Evolutionary conservation across 2,797 vertebrate genomes (phyloP).

Genomic region (Sebastes taczanowskii): DNA sequence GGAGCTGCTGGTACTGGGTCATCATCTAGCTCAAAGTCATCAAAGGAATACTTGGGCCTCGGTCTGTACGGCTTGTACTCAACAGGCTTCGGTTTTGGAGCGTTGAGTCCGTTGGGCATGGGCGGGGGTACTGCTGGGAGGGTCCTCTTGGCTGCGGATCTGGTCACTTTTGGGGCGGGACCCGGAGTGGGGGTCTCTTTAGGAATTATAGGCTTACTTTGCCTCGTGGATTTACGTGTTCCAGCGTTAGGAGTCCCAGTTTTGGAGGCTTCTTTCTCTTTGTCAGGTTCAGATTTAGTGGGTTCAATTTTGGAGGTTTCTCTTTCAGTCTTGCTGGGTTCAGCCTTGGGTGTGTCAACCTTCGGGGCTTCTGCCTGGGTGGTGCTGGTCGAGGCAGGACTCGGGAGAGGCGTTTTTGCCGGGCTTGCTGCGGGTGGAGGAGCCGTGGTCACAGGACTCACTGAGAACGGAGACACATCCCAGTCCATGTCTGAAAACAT

Average conservation of each 20-base stretch:
- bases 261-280: slow-evolving; percentile 32
- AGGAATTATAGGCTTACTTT: slow-evolving; percentile 55
- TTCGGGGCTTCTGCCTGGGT: slow-evolving; percentile 49
- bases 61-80: slow-evolving; percentile 85
- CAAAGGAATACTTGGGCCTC: slow-evolving; percentile 82
- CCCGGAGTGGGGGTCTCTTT: slow-evolving; percentile 48
- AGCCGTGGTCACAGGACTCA: slow-evolving; percentile 12
- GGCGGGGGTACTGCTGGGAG: slow-evolving; percentile 81
- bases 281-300: slow-evolving; percentile 20
- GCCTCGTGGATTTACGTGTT: slow-evolving; percentile 63
- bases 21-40: slow-evolving; percentile 85
- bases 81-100: slow-evolving; percentile 73
- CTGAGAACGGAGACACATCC: slow-evolving; percentile 51
- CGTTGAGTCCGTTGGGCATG: slow-evolving; percentile 83
- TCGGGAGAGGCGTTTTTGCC: slow-evolving; percentile 31
- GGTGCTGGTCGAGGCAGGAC: slow-evolving; percentile 32
- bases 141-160: slow-evolving; percentile 65
- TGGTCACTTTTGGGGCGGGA: slow-evolving; percentile 64
- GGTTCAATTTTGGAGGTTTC: slow-evolving; percentile 20
- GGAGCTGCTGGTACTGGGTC: slow-evolving; percentile 68
- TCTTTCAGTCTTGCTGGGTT: slow-evolving; percentile 29
- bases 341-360: slow-evolving; percentile 28
- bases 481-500: slow-evolving; percentile 78
- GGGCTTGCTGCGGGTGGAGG: slow-evolving; percentile 39
- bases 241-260: slow-evolving; percentile 17